phyloP scores from a whole-genome alignment of 2,888 invertebrate species.

The Drosophila nigricruria region DNA sequence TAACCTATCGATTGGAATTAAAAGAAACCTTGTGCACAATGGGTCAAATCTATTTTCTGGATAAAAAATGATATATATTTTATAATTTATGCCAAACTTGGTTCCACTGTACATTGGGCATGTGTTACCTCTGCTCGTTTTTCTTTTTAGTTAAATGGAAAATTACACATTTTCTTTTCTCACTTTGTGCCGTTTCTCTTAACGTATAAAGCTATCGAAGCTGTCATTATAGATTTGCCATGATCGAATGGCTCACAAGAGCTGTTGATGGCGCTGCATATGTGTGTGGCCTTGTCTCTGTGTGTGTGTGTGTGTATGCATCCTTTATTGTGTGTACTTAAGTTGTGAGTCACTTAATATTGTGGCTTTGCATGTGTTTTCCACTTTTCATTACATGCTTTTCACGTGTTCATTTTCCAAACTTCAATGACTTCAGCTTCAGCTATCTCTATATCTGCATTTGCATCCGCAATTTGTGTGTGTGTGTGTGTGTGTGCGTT shows the following conservation, averaged over 20 bases:
- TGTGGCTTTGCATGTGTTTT: conserved; percentile 64
- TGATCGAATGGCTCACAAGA: conserved; percentile 70
- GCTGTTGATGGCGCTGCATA: conserved; percentile 53
- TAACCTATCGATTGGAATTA: too few relatives aligned
- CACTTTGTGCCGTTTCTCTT: conserved; percentile 26
- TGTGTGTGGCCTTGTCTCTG: not conserved
- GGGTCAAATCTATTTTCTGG: too few relatives aligned
- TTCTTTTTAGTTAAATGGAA: conserved; percentile 22
- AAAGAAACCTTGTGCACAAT: too few relatives aligned
- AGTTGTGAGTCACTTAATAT: conserved; percentile 70
- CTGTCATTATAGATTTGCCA: conserved; percentile 76
- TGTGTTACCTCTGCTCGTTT: not conserved
- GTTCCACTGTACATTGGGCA: conserved; percentile 6
- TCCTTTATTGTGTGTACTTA: conserved; percentile 52
- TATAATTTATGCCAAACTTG: not conserved
- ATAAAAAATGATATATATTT: too few relatives aligned
- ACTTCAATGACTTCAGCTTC: conserved; percentile 53
- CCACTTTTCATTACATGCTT: conserved; percentile 70
- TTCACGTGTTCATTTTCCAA: conserved; percentile 53
- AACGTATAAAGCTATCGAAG: conserved; percentile 59
- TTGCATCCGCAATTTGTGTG: conserved; percentile 18
- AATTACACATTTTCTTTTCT: conserved; percentile 26
- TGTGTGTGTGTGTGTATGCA: conserved; percentile 13
- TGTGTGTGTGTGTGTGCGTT: conserved; percentile 18
- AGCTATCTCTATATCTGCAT: conserved; percentile 27